Evolutionary conservation across 2,888 invertebrate genomes (phyloP), one percentile per base, ranked within the genome.

Genomic region (Philopedon plagiatum): DNA sequence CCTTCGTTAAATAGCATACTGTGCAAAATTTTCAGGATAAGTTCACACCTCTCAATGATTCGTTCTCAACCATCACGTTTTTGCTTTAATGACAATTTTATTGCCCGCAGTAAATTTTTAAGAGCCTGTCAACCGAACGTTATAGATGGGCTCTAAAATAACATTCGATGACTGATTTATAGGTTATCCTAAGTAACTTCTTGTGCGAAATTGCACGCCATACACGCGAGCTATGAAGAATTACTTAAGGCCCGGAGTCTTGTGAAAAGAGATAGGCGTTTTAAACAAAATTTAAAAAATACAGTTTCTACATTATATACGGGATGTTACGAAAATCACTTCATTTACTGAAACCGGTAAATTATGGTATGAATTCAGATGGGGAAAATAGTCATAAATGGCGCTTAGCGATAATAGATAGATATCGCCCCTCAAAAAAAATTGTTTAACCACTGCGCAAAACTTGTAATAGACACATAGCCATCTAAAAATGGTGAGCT

Each of bases 101-200:
- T 65, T 56, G 44, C 44, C 21, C 29, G 41, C 26, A 13, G 39
- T 26, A 15, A 41, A 65, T 29, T 15, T 54, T 65, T 65, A 57
- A 65, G 56, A 41, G 57, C 65, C 65, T 57, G 54, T 56, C 65
- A 65, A 26, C 29, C n/a, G 18, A 54, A 54, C 39, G 41, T 54
- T 64, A 64, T 51, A n/a, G 54, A 64, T 54, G 54, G 54, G 63
- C 61, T 23, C 41, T 64, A 51, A 54, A 54, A 57, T 65, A 65
- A 54, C 65, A 60, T 39, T 64, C 60, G 11, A 68, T 61, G 54
- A 41, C 51, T 68, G 61, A 68, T 68, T 60, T 60, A 68, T 68
- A 18, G 61, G 39, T 51, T 49, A 41, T 60, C 61, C 41, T 61
- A 32, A 68, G 61, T 68, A 68, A 61, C 61, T 68, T 68, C 61